Evolutionary conservation across 1,140 invertebrate species (phyloP).

Genomic region (Drosophila kohkoa): DNA sequence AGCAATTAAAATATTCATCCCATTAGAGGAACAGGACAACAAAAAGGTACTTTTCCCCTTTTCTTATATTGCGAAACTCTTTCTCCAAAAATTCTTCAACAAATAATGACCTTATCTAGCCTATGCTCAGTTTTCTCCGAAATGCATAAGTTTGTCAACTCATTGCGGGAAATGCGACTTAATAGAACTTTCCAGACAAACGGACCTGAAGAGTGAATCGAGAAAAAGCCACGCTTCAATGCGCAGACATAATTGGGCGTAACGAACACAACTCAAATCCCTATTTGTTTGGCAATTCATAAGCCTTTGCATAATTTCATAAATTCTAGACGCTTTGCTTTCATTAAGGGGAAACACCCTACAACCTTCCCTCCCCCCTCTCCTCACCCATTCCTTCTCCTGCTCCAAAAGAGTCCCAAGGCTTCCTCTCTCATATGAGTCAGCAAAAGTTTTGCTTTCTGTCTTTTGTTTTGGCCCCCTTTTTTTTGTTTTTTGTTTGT

Average conservation of each 20-base stretch:
- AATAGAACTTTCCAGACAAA: conserved; percentile 5
- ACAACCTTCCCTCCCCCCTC: not conserved
- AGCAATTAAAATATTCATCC: too few relatives aligned
- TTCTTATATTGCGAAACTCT: not conserved
- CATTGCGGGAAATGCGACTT: not conserved
- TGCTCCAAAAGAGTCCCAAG: not conserved
- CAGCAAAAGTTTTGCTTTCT: conserved; percentile 12
- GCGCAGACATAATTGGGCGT: not conserved
- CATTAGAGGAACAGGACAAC: too few relatives aligned
- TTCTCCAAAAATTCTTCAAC: not conserved
- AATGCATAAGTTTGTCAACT: not conserved
- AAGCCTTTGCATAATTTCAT: conserved; percentile 14
- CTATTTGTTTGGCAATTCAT: conserved; percentile 18
- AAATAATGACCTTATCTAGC: not conserved
- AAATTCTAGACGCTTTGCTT: conserved; percentile 12
- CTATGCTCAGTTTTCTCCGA: too few relatives aligned
- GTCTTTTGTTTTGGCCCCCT: not conserved
- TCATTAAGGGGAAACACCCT: not conserved
- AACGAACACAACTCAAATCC: conserved; percentile 6
- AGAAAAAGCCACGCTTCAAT: conserved; percentile 2
- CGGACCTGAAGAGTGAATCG: not conserved
- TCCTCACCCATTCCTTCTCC: not conserved
- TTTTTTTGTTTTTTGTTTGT: not conserved
- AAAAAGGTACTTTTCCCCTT: too few relatives aligned
- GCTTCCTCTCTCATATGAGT: conserved; percentile 6